These are phyloP conservation scores for Cinclus mexicanus DNA, from an alignment of 2,113 vertebrate species.

Conservation along the genomic window DNA sequence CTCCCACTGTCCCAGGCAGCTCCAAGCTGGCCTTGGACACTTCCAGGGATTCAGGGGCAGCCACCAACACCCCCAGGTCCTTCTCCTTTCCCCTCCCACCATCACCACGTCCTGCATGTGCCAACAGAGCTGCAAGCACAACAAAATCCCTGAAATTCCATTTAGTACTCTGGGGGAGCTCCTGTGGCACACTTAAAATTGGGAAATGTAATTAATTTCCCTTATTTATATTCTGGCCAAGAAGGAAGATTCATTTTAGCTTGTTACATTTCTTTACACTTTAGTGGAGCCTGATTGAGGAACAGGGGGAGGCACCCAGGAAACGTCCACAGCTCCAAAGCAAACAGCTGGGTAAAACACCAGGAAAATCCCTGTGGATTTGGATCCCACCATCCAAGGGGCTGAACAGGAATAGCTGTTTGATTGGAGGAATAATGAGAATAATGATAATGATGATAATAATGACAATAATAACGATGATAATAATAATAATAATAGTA, in stretches of 20 bases:
- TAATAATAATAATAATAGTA: not conserved
- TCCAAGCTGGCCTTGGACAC: not conserved
- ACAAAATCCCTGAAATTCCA: not conserved
- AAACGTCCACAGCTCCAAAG: not conserved
- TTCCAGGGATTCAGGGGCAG: not conserved
- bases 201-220: conserved; percentile 14
- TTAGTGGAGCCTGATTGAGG: not conserved
- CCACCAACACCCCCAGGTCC: not conserved
- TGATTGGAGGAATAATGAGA: too few relatives aligned
- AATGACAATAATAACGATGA: too few relatives aligned
- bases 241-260: not conserved
- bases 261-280: not conserved
- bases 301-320: not conserved
- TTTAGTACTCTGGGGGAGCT: not conserved
- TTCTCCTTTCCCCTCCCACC: not conserved
- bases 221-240: conserved; percentile 16
- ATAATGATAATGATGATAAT: not conserved
- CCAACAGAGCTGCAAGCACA: not conserved
- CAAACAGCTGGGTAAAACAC: not conserved
- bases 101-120: fast-evolving
- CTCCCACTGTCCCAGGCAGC: not conserved
- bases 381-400: not conserved
- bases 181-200: not conserved
- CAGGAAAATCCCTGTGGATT: not conserved
- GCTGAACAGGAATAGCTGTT: too few relatives aligned